Evolutionary conservation across 23 tunicate genomes (phyloP), one percentile per base, ranked within the genome.

Genomic region (Styela clava): DNA sequence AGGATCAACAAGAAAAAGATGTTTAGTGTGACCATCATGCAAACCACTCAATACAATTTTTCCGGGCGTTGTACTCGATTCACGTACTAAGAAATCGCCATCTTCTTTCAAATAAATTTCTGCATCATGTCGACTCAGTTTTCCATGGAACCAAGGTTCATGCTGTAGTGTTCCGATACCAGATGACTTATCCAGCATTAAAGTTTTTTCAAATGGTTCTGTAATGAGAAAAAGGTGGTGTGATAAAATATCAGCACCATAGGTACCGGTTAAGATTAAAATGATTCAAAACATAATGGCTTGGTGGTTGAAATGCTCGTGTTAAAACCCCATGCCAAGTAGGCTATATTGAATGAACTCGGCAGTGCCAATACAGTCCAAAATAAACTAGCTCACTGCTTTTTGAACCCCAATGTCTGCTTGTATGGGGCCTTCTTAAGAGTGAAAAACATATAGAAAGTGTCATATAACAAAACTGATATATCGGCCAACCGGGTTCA

Each of bases 81-180:
- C 98, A 0, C 98, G 81, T 21, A 93, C 98, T 33, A 93, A 73
- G 67, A 93, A 93, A 62, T 93, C 98, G n/a, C 98, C 98, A 44
- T 93, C 98, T 21, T 51, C 77, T 22, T 83, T 24, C 31, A 93
- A 84, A 12, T 80, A 64, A 20, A 64, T 74, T 74, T 93, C 98
- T 24, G 98, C 91, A 23, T 93, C 89, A 21, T 82, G 91, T 56
- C 98, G 67, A 27, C 89, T 63, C 25, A 93, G 78, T 36, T 80
- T 84, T 1, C 89, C 89, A 69, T 93, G 98, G 78, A 93, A 93
- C 98, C 98, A 87, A 23, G 91, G 86, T 65, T 91, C 90, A 12
- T 68, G 78, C 29, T 91, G 97, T 29, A 91, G 73, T 52, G 91
- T 83, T 69, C 81, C 64, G 63, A 37, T 29, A 37, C 62, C 81